A percentile compares a stretch with the other conserved stretches of the same genome.
Evolutionary conservation across 2,888 invertebrate species (phyloP).

Genomic region (Ditylenchus weischeri): DNA sequence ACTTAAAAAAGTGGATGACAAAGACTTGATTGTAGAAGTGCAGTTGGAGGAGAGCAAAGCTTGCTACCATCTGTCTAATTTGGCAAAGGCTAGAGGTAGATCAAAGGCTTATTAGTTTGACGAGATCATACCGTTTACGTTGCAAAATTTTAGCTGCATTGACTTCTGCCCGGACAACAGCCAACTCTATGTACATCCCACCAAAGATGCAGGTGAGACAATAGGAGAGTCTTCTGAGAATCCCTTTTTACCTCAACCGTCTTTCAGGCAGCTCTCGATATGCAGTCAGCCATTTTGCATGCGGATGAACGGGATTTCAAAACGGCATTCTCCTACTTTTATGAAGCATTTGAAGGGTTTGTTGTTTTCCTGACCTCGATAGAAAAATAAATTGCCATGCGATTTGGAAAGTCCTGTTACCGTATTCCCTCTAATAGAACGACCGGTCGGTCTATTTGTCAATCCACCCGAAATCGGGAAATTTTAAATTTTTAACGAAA

Average conservation of each 20-base stretch:
- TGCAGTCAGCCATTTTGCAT: constrained; percentile 95
- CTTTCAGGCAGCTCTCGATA: constrained; percentile 84
- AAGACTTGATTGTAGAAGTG: constrained; percentile 95
- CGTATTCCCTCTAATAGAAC: too few relatives aligned
- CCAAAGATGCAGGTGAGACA: constrained; percentile 28
- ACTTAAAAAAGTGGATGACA: constrained; percentile 96
- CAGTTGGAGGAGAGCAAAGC: constrained; percentile 96
- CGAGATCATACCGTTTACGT: too few relatives aligned
- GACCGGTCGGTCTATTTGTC: too few relatives aligned
- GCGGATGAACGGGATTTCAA: constrained; percentile 99
- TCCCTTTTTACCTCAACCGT: not conserved
- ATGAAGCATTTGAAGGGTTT: constrained; percentile 89
- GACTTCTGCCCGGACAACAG: constrained; percentile 97
- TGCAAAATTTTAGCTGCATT: constrained; percentile 68
- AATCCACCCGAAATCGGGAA: too few relatives aligned
- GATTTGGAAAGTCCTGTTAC: too few relatives aligned
- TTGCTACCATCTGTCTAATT: constrained; percentile 91
- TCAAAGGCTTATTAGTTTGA: too few relatives aligned
- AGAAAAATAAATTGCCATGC: too few relatives aligned
- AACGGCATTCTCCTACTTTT: constrained; percentile 98
- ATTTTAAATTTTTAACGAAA: too few relatives aligned
- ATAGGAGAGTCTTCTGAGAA: not conserved
- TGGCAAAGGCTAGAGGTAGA: constrained; percentile 74
- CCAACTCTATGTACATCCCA: constrained; percentile 92
- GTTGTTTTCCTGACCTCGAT: too few relatives aligned